Base-by-base conservation (phyloP, 2,113 vertebrate genomes). In the Aphyosemion australe region DNA sequence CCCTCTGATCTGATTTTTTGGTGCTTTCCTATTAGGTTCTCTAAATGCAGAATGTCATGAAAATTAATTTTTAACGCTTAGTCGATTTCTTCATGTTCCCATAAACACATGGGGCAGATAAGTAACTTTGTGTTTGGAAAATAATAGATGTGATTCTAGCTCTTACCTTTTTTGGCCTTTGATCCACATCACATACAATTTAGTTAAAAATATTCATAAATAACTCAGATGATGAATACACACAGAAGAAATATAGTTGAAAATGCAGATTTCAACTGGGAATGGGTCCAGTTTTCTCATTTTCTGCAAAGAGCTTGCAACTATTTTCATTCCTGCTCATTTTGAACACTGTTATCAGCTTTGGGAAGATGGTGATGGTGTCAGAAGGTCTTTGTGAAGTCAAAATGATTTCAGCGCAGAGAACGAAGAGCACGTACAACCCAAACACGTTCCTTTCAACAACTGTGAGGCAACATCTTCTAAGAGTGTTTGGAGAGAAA, bases 1-100 rank as follows among this genome's bases (percentile, higher is more conserved):
- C 69, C 58, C 55, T 83, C 87, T 90, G 91, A 92, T 92, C 89
- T 89, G 84, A 91, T 91, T 85, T 89, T 86, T 72, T 86, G 77
- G 75, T 69, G 75, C 71, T 71, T 83, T 83, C 87, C 80, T 80
- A 84, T 87, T 87, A 77, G 76, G 45, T 51, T 75, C 77, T 84
- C 70, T 65, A 45, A 72, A 70, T 80, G 76, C 67, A 84, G 79
- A 76, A 82, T 85, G 89, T 80, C 80, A 84, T 88, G 88, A 78
- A 87, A 85, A 87, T 82, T 83, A 18, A 72, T 57, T 63, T 16
- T 39, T 20, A 57, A 65, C 3, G 48, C 83, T 76, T 57, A 34
- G 53, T 43, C 12, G 52, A 41, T 79, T 77, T 69, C 48, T 43
- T n/a, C 37, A 18, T 45, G 84, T 88, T 80, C 67, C 70, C 60